phyloP scores from a whole-genome alignment of 2,113 vertebrate species.

The Hypocryptadius cinnamomeus region DNA sequence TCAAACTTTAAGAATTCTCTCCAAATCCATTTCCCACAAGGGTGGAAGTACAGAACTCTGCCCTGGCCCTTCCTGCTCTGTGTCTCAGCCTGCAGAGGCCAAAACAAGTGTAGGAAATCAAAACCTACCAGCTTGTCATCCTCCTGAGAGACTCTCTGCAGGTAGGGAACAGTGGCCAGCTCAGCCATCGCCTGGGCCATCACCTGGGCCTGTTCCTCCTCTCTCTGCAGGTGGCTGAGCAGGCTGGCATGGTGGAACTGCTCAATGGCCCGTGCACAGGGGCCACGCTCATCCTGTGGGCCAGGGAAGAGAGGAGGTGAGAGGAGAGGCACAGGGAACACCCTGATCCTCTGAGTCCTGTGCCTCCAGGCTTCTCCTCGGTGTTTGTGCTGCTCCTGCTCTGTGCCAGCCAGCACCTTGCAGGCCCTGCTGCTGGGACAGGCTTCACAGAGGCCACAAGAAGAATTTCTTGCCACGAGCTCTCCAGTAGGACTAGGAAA shows the following conservation, averaged over 20 bases:
- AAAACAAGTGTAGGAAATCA: constrained; percentile 1
- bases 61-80: not conserved
- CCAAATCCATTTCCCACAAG: not conserved
- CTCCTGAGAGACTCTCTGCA: constrained; percentile 71
- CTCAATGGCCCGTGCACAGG: constrained; percentile 67
- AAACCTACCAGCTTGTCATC: constrained; percentile 68
- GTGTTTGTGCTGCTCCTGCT: not conserved
- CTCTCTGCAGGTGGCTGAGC: constrained; percentile 62
- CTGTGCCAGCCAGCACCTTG: not conserved
- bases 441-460: not conserved
- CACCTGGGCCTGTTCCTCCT: constrained; percentile 64
- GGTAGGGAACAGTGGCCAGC: constrained; percentile 73
- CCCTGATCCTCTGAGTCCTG: not conserved
- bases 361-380: not conserved
- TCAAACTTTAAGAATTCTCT: not conserved
- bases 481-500: not conserved
- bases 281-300: constrained; percentile 50
- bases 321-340: not conserved
- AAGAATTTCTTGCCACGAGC: not conserved
- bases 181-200: constrained; percentile 76
- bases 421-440: not conserved
- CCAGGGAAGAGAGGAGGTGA: not conserved
- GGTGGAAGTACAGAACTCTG: not conserved
- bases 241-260: constrained; percentile 70
- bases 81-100: constrained; percentile 6